phyloP scores from a whole-genome alignment of 2,888 invertebrate genomes.

The Brachylomia viminalis region DNA sequence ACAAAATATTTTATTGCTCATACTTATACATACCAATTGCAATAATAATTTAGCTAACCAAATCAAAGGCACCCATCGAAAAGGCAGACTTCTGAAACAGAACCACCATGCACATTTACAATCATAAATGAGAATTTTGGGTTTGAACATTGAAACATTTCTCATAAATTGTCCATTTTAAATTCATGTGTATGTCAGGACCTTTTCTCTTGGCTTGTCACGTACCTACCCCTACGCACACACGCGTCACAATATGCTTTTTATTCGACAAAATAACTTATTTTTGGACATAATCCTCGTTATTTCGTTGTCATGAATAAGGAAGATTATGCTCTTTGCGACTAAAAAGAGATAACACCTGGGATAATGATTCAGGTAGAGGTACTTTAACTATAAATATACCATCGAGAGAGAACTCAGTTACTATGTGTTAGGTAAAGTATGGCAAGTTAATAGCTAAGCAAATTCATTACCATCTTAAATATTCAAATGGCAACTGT shows the following conservation, averaged over 20 bases:
- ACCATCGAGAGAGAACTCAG: neutral
- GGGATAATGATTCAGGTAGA: neutral
- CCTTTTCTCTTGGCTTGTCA: conserved; percentile 73
- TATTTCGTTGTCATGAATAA: conserved; percentile 16
- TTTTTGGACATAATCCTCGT: conserved; percentile 13
- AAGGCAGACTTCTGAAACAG: neutral
- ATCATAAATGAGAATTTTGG: conserved; percentile 36
- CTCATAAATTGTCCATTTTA: conserved; percentile 69
- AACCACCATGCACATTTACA: neutral
- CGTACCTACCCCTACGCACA: conserved; percentile 68
- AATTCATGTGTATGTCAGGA: conserved; percentile 73
- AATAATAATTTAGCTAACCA: neutral
- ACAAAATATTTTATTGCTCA: neutral
- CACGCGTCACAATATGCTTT: conserved; percentile 51
- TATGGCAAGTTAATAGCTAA: too few species aligned
- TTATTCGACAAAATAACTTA: conserved; percentile 48
- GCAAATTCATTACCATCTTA: neutral
- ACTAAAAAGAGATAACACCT: neutral
- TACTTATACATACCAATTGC: neutral
- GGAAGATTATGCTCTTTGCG: neutral
- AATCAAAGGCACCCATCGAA: neutral
- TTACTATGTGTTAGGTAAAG: neutral
- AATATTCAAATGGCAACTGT: neutral
- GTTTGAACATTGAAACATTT: conserved; percentile 46
- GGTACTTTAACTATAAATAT: neutral